Percentiles rank a stretch among this genome's conserved stretches.
phyloP scores from a whole-genome alignment of 2,113 vertebrate species.

The Donacobius atricapilla region DNA sequence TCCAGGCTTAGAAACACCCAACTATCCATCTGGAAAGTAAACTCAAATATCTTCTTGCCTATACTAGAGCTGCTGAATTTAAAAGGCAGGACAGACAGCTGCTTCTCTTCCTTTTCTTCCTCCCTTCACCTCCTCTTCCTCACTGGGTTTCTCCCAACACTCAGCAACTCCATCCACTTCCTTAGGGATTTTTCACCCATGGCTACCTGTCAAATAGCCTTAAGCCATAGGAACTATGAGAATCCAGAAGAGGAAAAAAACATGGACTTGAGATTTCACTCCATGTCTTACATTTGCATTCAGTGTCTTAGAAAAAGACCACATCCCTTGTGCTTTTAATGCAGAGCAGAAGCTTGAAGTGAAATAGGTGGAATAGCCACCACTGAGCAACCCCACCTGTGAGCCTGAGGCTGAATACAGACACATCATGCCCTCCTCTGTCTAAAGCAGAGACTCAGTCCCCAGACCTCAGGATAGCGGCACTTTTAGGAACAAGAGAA shows the following conservation, averaged over 20 bases:
- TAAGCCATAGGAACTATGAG: background rate
- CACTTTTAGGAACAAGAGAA: background rate
- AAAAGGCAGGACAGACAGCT: background rate
- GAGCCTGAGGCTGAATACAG: background rate
- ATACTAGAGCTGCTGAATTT: background rate
- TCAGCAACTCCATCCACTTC: background rate
- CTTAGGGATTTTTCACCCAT: background rate
- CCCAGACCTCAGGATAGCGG: rapidly evolving
- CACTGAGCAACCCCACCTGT: background rate
- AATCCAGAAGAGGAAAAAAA: background rate
- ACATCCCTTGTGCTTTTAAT: background rate
- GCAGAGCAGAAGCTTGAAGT: background rate
- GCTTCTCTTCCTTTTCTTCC: background rate
- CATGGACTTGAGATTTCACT: background rate
- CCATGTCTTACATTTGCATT: background rate
- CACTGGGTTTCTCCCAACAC: background rate
- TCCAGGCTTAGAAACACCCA: background rate
- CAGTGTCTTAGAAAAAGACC: background rate
- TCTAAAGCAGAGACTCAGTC: background rate
- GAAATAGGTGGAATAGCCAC: background rate
- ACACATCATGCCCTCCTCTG: background rate
- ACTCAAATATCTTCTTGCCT: background rate
- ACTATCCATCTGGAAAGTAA: background rate
- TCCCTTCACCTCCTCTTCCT: background rate
- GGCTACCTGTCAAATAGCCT: background rate